Evolutionary conservation across 2,113 vertebrate genomes (phyloP), one percentile per base, ranked within the genome.

Genomic region (Piaya cayana): DNA sequence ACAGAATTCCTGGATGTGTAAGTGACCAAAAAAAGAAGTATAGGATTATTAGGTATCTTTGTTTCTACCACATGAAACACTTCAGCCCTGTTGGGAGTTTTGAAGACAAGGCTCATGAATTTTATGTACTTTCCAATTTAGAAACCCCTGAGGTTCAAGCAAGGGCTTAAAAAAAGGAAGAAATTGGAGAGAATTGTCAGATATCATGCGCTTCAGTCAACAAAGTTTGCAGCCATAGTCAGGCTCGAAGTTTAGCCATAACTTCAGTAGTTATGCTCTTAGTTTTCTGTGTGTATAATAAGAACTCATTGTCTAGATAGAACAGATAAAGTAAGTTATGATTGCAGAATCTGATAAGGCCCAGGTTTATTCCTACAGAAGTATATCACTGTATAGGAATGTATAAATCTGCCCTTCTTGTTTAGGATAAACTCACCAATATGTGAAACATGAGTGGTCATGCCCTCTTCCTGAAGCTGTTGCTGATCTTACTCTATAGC

Each of bases 41-140:
- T 4, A 77, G 27, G 56, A 58, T 68, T 68, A 64, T 86, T 92
- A 85, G 62, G 59, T 9, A 63, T 67, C 72, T 96, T 96, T 92
- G 85, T 91, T 96, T 97, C 77, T 92, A 45, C 52, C 15, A 30
- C 76, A 71, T 86, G 75, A 93, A 95, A 93, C 75, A 56, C 50
- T 92, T 92, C 45, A 93, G 69, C 72, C 50, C 69, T 65, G 36
- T 47, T 89, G 86, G 86, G 84, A 70, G 56, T 75, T 94, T 88
- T 74, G 52, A 88, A 94, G 70, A 53, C 34, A 59, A 67, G 42
- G 20, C 50, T 95, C 60, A 89, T 97, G 72, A 69, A 36, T 89
- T 95, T 94, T 36, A 60, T 64, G 32, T 75, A 62, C n/a, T 83
- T 93, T 70, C 50, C 53, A 81, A 43, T 90, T 93, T 67, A 86